Percentiles rank a stretch among this genome's conserved stretches.
These are phyloP conservation scores for Tortrix viridana DNA, from an alignment of 2,888 invertebrate species.

Conservation along the genomic window DNA sequence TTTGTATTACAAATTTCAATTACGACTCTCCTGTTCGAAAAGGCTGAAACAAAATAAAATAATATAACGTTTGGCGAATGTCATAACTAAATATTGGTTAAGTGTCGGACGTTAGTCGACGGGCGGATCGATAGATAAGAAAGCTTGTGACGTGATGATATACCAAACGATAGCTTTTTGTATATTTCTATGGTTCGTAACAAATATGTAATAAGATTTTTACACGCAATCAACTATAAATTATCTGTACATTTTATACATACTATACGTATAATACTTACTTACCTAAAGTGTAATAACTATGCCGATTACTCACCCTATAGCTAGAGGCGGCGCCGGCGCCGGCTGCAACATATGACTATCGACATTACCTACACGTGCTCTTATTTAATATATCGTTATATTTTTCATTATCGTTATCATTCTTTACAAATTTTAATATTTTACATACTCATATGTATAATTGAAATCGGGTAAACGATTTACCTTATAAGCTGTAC, in stretches of 20 bases:
- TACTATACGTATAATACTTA: slow-evolving; percentile 54
- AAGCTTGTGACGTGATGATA: slow-evolving; percentile 65
- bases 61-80: slow-evolving; percentile 76
- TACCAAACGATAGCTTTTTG: slow-evolving; percentile 77
- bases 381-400: slow-evolving; percentile 36
- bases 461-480: slow-evolving; percentile 23
- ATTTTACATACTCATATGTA: slow-evolving; percentile 27
- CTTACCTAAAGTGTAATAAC: slow-evolving; percentile 37
- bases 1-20: slow-evolving; percentile 76
- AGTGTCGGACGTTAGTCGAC: slow-evolving; percentile 47
- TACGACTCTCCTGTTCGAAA: slow-evolving; percentile 82
- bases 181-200: slow-evolving; percentile 79
- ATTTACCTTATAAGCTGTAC: slow-evolving; percentile 23
- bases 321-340: slow-evolving; percentile 16
- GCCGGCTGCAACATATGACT: slow-evolving; percentile 21
- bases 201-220: slow-evolving; percentile 63
- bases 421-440: slow-evolving; percentile 36
- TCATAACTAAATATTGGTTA: slow-evolving; percentile 64
- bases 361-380: slow-evolving; percentile 31
- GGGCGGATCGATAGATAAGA: slow-evolving; percentile 44
- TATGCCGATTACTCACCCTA: slow-evolving; percentile 22
- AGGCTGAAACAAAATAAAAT: slow-evolving; percentile 79
- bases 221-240: slow-evolving; percentile 71
- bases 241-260: slow-evolving; percentile 75
- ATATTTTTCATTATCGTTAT: slow-evolving; percentile 36